A percentile compares a stretch with the other conserved stretches of the same genome.
Evolutionary conservation across 2,113 vertebrate species (phyloP).

Genomic region (Neolamprologus devosi): DNA sequence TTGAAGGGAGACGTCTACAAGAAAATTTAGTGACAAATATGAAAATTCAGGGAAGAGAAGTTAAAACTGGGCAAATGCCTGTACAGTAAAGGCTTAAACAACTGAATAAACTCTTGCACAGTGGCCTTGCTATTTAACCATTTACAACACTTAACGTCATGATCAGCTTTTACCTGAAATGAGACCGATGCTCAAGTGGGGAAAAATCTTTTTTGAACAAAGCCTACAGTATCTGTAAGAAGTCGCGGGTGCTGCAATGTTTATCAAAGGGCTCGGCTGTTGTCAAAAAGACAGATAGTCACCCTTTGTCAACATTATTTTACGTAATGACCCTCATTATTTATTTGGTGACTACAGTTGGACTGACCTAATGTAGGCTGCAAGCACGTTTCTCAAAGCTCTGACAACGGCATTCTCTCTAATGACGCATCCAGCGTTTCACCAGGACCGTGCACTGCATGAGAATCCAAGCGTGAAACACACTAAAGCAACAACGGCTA

Average conservation of each 20-base stretch:
- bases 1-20: not conserved
- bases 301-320: conserved; percentile 39
- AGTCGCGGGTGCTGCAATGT: conserved; percentile 22
- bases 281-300: conserved; percentile 52
- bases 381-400: not conserved
- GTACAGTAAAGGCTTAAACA: not conserved
- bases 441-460: not conserved
- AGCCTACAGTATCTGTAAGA: conserved; percentile 6
- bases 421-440: conserved; percentile 33
- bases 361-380: conserved; percentile 7
- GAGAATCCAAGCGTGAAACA: conserved; percentile 34
- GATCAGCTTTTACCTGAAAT: not conserved
- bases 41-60: not conserved
- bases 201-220: conserved; percentile 36
- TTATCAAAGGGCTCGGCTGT: conserved; percentile 44
- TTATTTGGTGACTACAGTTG: conserved; percentile 58
- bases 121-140: not conserved
- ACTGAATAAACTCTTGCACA: not conserved
- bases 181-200: not conserved
- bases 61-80: not conserved
- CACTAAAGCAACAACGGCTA: conserved; percentile 18
- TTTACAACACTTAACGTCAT: conserved; percentile 4
- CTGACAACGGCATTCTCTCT: conserved; percentile 11
- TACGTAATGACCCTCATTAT: conserved; percentile 38
- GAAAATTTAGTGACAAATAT: not conserved